Base-by-base conservation (phyloP, 2,888 invertebrate species). In the Microctonus brassicae region DNA sequence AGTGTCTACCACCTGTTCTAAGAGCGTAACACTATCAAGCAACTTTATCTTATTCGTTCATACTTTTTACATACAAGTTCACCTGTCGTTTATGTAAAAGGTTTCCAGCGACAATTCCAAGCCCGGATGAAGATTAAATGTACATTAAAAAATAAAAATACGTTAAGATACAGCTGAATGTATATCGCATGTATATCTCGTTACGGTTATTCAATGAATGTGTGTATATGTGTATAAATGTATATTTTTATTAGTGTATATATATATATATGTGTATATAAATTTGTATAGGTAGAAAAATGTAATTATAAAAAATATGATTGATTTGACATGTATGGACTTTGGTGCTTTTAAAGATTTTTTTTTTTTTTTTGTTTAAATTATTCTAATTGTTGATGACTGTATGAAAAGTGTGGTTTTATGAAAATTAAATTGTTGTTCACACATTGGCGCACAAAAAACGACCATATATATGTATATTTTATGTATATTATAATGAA, bases 1-100 rank as follows among this genome's bases (percentile, higher is more conserved):
- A 47, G 1, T 47, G 57, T 66, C 68, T 68, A 47, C 68, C 68
- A 68, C 68, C 68, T 68, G 68, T 68, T 68, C 60, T 42, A 58
- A 33, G 33, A 67, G 58, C 42, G 68, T 68, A 47, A 47, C 47
- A 47, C 17, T 17, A 47, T 47, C 47, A 20, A 47, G 17, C 17
- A 47, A 47, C 47, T 47, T 47, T 47, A 17, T 47, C 47, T 47
- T 5, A 0, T 17, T 17, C 47, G 6, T 29, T 29, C 29, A 29
- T 7, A 29, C 29, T n/a, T 17, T 47, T 47, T 47, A 47, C 47
- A 47, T 47, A 20, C n/a, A 7, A 47, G 17, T 47, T 47, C 47
- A 47, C 47, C 47, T 47, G 47, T 17, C 47, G 17, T 47, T 17
- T 47, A n/a, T 42, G 17, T 17, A 47, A 47, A 47, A 47, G 47